Base-by-base conservation (phyloP, 2,888 invertebrate species). In the Volucella inflata region DNA sequence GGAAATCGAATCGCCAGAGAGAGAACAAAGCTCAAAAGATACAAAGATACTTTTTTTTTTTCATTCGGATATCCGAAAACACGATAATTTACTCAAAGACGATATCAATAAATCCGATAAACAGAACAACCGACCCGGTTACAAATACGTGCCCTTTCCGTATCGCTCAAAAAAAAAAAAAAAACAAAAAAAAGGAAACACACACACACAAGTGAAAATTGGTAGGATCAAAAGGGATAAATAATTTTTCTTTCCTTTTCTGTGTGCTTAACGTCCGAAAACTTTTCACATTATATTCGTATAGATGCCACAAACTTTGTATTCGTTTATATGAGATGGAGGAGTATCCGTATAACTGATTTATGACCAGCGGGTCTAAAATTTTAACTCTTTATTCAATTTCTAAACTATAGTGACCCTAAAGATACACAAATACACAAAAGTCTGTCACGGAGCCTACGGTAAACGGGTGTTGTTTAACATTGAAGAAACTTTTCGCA, bases 351-450 rank as follows among this genome's bases (percentile, higher is more conserved):
- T n/a, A 50, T 64, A 62, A 55, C 60, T 80, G 57, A 81, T 70
- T 75, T 75, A 68, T 50, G 48, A 50, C 2, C 14, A 38, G 62
- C 48, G 60, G 51, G 21, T 38, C 42, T 62, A 48, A 74, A 80
- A 62, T 50, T 80, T 65, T 8, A 70, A 81, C 55, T 57, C 64
- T 75, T 51, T 64, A 70, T 75, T 75, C 74, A 68, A 75, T 74
- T 74, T 38, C 11, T 14, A 65, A 30, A 79, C 57, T 51, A 67
- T 40, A 55, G 51, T 46, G 64, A 67, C 59, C 71, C 38, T 8
- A 44, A 72, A 57, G 53, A 51, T 40, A 14, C 16, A 40, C 48
- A 11, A 12, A 14, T 16, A 14, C 50, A 68, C n/a, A 59, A 48
- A 67, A 51, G 38, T 30, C 30, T 30, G 30, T 30, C 51, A 59